phyloP scores from a whole-genome alignment of 2,113 vertebrate species.

The Actenoides hombroni region DNA sequence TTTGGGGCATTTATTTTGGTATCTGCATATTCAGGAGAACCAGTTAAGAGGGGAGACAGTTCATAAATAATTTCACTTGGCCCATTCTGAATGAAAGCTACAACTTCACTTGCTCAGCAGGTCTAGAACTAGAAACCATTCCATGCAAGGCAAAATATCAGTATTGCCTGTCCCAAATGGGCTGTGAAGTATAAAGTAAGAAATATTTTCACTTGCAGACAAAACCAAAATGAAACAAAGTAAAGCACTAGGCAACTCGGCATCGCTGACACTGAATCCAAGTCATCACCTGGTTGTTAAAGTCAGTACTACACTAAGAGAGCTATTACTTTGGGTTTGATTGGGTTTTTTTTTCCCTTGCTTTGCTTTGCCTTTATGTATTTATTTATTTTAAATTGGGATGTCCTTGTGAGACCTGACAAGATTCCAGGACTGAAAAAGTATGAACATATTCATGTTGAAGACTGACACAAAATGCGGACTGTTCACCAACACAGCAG shows the following conservation, averaged over 20 bases:
- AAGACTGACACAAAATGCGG: not conserved
- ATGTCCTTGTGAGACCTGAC: not conserved
- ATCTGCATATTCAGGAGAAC: not conserved
- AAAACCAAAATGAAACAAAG: not conserved
- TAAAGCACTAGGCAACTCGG: not conserved
- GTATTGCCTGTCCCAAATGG: rapidly evolving
- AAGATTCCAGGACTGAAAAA: not conserved
- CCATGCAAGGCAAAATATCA: not conserved
- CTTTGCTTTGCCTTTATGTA: not conserved
- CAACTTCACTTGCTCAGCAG: not conserved
- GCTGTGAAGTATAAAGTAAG: not conserved
- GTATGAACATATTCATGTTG: not conserved
- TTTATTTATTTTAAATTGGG: not conserved
- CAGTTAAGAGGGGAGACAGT: not conserved
- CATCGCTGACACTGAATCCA: not conserved
- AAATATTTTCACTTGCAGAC: not conserved
- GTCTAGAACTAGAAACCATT: not conserved
- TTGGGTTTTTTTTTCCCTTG: not conserved
- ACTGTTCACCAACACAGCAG: not conserved
- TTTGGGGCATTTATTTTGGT: not conserved
- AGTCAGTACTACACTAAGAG: not conserved
- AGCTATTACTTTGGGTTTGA: not conserved
- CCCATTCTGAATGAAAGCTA: not conserved
- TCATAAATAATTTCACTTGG: not conserved
- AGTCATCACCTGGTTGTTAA: not conserved